These are phyloP conservation scores for Polyommatus icarus DNA, from an alignment of 2,888 invertebrate genomes.

Conservation along the genomic window DNA sequence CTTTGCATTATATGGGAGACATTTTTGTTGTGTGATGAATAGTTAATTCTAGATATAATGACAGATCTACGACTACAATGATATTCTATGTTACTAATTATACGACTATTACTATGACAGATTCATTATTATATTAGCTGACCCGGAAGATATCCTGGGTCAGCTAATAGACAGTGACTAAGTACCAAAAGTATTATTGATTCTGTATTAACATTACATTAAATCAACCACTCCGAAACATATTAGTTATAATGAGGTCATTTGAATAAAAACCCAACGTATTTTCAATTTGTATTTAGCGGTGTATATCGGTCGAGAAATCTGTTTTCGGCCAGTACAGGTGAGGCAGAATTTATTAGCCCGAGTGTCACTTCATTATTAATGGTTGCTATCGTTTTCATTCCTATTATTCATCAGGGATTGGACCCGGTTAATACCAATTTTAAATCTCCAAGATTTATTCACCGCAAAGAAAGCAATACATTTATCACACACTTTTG, in stretches of 20 bases:
- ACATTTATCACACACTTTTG: constrained; percentile 6
- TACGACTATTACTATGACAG: no score
- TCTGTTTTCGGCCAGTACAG: constrained; percentile 25
- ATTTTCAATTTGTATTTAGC: background rate
- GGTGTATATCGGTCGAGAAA: background rate
- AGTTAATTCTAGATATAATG: no score
- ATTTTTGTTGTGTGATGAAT: background rate
- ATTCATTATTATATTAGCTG: no score
- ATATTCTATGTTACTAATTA: no score
- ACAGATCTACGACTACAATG: no score
- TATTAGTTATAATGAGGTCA: background rate
- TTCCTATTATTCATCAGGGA: constrained; percentile 30
- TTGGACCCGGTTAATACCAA: constrained; percentile 22
- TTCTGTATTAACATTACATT: background rate
- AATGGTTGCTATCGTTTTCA: constrained; percentile 17
- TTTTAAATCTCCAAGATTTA: constrained; percentile 29
- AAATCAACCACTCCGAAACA: background rate
- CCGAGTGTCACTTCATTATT: constrained; percentile 22
- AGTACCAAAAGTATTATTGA: background rate
- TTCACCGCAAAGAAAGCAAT: constrained; percentile 5
- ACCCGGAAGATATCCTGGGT: background rate
- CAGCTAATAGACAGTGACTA: background rate
- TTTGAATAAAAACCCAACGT: background rate
- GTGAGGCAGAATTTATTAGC: constrained; percentile 26
- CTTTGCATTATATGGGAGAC: background rate